Percentiles rank a stretch among this genome's conserved stretches.
Conservation (phyloP, 2,888 invertebrate genomes). For the Strigamia maritima region DNA sequence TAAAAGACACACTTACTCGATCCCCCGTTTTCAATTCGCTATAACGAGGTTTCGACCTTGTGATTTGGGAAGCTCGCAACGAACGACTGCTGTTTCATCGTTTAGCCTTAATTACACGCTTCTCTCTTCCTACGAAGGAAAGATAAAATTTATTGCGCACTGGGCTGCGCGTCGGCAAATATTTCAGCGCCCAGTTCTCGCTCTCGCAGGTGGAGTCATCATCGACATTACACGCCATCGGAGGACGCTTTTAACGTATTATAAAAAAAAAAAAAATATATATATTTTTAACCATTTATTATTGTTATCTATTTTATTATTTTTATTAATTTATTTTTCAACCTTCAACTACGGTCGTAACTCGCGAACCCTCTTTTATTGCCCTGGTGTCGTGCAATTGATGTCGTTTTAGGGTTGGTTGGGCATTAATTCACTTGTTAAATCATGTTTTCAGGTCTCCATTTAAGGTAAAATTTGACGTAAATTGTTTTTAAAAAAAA, state of each 20-base stretch:
- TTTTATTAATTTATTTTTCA: not conserved
- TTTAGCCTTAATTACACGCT: not conserved
- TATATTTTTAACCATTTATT: not conserved
- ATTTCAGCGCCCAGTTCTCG: constrained; percentile 4
- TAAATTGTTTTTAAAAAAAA: not conserved
- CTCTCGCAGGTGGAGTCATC: constrained; percentile 4
- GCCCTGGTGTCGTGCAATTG: not conserved
- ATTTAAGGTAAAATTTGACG: not conserved
- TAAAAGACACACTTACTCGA: not conserved
- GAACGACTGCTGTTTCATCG: constrained; percentile 4
- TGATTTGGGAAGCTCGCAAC: not conserved
- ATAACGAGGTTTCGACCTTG: not conserved
- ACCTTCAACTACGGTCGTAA: not conserved
- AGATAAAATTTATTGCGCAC: not conserved
- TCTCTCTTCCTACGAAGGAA: not conserved
- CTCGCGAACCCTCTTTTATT: not conserved
- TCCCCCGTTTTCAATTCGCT: not conserved
- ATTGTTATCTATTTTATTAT: not conserved
- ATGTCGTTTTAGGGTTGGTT: not conserved
- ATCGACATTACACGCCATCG: not conserved
- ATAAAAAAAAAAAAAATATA: too few species aligned
- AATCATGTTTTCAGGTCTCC: not conserved
- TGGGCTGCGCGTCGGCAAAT: not conserved
- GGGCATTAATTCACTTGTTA: not conserved
- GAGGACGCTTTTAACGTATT: too few species aligned